phyloP scores from a whole-genome alignment of 2,797 vertebrate species.

The Pangasius larnaudii region DNA sequence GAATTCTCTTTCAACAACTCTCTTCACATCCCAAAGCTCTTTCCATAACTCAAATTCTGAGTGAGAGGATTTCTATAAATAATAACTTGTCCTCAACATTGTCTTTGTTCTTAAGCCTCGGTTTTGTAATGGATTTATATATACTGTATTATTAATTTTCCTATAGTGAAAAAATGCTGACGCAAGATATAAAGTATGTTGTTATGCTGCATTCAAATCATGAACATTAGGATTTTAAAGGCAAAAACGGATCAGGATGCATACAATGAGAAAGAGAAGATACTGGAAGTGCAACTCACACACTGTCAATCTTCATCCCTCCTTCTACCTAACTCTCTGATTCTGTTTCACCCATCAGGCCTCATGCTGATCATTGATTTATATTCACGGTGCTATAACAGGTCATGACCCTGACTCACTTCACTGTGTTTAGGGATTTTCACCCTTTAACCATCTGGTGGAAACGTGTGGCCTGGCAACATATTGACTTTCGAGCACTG shows the following conservation, averaged over 20 bases:
- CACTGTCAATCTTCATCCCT: constrained; percentile 1
- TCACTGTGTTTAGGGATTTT: constrained; percentile 41
- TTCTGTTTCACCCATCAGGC: constrained; percentile 44
- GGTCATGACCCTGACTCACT: constrained; percentile 47
- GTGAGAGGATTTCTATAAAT: constrained; percentile 41
- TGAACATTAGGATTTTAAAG: background rate
- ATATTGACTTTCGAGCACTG: constrained; percentile 37
- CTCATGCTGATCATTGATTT: constrained; percentile 37
- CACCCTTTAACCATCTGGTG: constrained; percentile 46
- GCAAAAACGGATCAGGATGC: background rate
- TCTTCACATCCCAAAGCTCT: background rate
- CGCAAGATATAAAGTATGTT: background rate
- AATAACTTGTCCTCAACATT: constrained; percentile 25
- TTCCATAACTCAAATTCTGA: constrained; percentile 35
- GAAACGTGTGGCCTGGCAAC: constrained; percentile 27
- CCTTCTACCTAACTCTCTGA: constrained; percentile 14
- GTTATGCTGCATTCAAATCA: background rate
- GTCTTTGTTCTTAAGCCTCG: constrained; percentile 1
- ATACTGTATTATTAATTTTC: background rate
- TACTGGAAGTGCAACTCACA: background rate
- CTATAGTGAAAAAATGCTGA: background rate
- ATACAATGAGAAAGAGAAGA: too few relatives aligned
- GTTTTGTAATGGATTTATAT: background rate
- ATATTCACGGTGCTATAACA: constrained; percentile 33
- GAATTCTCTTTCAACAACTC: constrained; percentile 44